Percentiles rank a stretch among this genome's conserved stretches.
phyloP scores from a whole-genome alignment of 2,888 invertebrate species.

The Scaeva pyrastri region DNA sequence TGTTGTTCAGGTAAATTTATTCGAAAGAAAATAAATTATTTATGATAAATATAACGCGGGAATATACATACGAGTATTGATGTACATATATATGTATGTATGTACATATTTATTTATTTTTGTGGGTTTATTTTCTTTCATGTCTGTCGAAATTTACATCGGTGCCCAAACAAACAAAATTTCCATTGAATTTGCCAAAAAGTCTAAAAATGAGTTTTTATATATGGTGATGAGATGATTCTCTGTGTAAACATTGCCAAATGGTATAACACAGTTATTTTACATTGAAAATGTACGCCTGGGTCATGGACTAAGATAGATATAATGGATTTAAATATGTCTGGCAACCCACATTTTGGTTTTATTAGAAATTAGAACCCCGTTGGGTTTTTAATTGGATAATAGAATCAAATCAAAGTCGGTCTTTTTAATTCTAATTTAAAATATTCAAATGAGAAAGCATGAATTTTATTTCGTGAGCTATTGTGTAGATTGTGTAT shows the following conservation, averaged over 20 bases:
- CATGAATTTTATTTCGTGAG: background rate
- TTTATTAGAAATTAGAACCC: constrained; percentile 25
- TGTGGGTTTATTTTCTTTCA: background rate
- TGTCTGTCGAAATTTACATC: constrained; percentile 1
- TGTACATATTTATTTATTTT: background rate
- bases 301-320: constrained; percentile 5
- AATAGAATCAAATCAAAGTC: constrained; percentile 39
- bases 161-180: background rate
- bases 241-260: constrained; percentile 27
- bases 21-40: background rate
- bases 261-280: constrained; percentile 22
- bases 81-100: background rate
- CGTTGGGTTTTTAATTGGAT: constrained; percentile 43
- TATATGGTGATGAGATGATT: constrained; percentile 18
- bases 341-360: constrained; percentile 49
- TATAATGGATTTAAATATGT: constrained; percentile 47
- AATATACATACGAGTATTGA: background rate
- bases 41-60: constrained; percentile 4
- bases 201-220: constrained; percentile 26
- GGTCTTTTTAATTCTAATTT: constrained; percentile 17
- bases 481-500: background rate
- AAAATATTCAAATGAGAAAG: constrained; percentile 28
- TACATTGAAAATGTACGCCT: constrained; percentile 14
- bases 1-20: background rate
- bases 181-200: constrained; percentile 8